These are phyloP conservation scores for Paraplagusia blochii DNA, from an alignment of 2,113 vertebrate genomes.

Conservation along the genomic window DNA sequence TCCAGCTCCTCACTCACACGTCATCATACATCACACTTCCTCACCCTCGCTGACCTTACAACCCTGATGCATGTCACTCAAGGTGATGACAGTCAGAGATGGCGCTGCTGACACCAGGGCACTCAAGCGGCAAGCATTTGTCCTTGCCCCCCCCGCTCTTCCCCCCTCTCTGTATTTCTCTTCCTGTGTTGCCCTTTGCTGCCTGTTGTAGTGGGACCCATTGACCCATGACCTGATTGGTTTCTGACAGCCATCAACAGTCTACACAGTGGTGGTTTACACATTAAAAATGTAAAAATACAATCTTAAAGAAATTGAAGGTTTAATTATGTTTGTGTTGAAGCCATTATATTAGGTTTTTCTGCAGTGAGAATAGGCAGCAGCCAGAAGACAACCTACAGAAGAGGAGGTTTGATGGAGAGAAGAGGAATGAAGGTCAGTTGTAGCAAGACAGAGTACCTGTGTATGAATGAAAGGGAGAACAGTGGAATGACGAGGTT, in stretches of 20 bases:
- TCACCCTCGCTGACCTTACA: constrained; percentile 46
- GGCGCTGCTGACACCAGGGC: constrained; percentile 46
- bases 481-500: no score
- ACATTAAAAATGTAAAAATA: constrained; percentile 2
- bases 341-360: no score
- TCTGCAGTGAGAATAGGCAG: no score
- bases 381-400: no score
- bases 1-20: constrained; percentile 26
- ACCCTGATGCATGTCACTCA: constrained; percentile 62
- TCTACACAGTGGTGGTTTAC: constrained; percentile 22
- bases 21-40: constrained; percentile 33
- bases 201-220: constrained; percentile 51
- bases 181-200: constrained; percentile 35
- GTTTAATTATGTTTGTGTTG: not conserved
- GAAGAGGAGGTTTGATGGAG: no score
- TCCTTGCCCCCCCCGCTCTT: constrained; percentile 39
- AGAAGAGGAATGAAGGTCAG: no score
- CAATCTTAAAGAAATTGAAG: constrained; percentile 2
- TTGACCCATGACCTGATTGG: constrained; percentile 49
- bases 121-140: constrained; percentile 51
- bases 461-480: no score
- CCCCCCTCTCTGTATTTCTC: not conserved
- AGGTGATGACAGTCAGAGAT: constrained; percentile 57
- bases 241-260: constrained; percentile 47
- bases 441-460: no score